Conservation (phyloP, 2,113 vertebrate genomes). For the Mionectes macconnelli region DNA sequence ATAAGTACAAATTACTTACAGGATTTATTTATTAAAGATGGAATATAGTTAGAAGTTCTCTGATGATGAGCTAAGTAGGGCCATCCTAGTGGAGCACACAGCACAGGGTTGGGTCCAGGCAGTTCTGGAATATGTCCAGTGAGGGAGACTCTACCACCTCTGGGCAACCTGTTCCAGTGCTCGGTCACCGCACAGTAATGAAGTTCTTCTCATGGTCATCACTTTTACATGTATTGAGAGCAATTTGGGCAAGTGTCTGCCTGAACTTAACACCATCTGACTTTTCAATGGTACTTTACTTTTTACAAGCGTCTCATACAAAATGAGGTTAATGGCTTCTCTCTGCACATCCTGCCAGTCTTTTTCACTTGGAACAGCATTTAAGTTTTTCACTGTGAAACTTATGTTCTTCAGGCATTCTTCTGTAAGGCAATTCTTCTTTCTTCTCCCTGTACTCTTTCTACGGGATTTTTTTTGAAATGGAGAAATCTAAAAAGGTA, state of each 20-base stretch:
- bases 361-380: neutral
- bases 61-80: neutral
- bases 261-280: neutral
- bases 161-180: neutral
- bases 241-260: neutral
- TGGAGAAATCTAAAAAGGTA: neutral
- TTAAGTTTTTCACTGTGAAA: neutral
- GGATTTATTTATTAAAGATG: neutral
- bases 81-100: neutral
- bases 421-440: neutral
- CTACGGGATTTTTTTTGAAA: neutral
- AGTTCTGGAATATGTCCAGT: neutral
- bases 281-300: neutral
- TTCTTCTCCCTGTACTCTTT: neutral
- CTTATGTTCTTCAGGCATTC: neutral
- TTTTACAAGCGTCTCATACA: neutral
- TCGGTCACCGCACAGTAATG: fast-evolving
- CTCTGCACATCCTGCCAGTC: neutral
- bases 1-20: fast-evolving
- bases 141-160: too few species aligned
- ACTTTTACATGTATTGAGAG: neutral
- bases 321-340: neutral
- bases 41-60: neutral
- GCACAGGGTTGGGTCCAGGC: neutral
- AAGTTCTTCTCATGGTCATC: neutral